Percentiles rank a stretch among this genome's conserved stretches.
Conservation (phyloP, 2,888 invertebrate species). For the Epinotia brunnichana region DNA sequence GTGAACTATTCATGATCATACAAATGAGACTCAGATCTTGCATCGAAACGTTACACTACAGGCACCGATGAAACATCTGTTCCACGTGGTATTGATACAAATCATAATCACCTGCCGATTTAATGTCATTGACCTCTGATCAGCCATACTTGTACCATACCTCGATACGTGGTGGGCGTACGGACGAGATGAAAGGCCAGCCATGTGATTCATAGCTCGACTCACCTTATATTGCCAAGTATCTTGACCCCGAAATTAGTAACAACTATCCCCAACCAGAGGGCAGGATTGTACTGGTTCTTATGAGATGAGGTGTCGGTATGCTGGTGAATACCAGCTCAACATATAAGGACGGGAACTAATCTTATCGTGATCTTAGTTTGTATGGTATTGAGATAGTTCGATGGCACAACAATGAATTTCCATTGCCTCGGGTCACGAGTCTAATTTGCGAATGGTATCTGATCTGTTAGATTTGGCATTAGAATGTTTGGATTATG, state of each 20-base stretch:
- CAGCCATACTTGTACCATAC: constrained; percentile 27
- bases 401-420: constrained; percentile 40
- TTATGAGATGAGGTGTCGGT: not conserved
- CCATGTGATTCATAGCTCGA: not conserved
- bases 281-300: not conserved
- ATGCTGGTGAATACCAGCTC: not conserved
- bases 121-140: constrained; percentile 28
- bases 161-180: constrained; percentile 53
- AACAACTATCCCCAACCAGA: not conserved
- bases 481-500: not conserved
- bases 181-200: constrained; percentile 58
- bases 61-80: constrained; percentile 32
- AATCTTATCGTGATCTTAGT: constrained; percentile 50
- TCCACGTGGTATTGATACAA: constrained; percentile 25
- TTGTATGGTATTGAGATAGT: constrained; percentile 35
- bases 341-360: constrained; percentile 61
- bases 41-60: not conserved
- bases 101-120: constrained; percentile 39
- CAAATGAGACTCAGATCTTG: not conserved
- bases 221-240: not conserved
- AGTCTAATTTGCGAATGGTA: constrained; percentile 34
- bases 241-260: not conserved
- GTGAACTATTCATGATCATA: not conserved
- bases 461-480: constrained; percentile 15
- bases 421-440: constrained; percentile 36